A percentile compares a stretch with the other conserved stretches of the same genome.
Conservation (phyloP, 2,113 vertebrate species). For the Chelonoidis abingdonii region DNA sequence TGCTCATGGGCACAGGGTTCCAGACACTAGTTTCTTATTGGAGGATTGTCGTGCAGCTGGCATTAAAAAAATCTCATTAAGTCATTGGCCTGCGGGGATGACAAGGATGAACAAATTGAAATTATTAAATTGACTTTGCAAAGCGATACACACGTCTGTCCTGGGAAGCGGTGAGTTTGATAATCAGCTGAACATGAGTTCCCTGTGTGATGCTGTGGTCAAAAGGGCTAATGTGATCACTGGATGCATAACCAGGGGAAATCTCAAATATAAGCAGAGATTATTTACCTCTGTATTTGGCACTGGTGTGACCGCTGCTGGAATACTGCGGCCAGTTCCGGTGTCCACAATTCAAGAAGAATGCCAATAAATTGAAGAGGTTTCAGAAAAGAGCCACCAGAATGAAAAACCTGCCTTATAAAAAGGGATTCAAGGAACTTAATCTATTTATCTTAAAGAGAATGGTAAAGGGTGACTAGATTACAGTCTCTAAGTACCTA, state of each 20-base stretch:
- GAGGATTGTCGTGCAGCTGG: constrained; percentile 4
- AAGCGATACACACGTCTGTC: neutral
- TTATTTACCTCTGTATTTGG: neutral
- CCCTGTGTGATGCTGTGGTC: neutral
- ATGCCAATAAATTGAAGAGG: neutral
- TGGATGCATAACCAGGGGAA: neutral
- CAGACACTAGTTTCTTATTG: neutral
- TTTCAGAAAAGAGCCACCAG: neutral
- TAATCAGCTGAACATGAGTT: neutral
- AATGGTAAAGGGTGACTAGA: neutral
- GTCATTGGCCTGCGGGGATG: neutral
- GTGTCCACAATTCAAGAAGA: neutral
- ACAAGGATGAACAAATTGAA: neutral
- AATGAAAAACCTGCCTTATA: neutral
- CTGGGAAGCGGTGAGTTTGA: neutral
- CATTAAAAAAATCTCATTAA: constrained; percentile 31
- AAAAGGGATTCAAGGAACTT: neutral
- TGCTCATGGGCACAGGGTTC: neutral
- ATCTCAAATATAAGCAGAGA: neutral
- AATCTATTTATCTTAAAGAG: neutral
- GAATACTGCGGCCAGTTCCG: neutral
- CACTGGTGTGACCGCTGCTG: neutral
- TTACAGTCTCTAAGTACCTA: neutral
- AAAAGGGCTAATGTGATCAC: neutral
- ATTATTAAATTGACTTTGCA: constrained; percentile 1